Percentiles rank a stretch among this genome's conserved stretches.
phyloP scores from a whole-genome alignment of 2,113 vertebrate species.

The Penelope pileata region DNA sequence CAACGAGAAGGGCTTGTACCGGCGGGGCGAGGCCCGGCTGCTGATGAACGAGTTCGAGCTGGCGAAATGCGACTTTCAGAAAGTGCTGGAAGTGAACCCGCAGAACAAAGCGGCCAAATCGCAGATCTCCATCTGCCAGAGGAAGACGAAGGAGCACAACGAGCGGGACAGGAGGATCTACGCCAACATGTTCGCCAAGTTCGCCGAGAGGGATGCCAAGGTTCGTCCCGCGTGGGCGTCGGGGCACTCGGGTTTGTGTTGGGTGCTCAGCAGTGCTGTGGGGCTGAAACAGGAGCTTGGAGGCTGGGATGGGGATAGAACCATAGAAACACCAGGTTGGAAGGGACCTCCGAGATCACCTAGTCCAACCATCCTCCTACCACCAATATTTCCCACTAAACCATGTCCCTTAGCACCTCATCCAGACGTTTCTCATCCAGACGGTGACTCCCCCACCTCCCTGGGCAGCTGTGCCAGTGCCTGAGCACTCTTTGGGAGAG shows the following conservation, averaged over 20 bases:
- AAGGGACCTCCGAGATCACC: too few relatives aligned
- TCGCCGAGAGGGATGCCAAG: slow-evolving; percentile 92
- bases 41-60: slow-evolving; percentile 90
- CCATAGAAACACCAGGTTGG: too few relatives aligned
- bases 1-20: slow-evolving; percentile 94
- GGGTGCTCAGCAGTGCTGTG: not conserved
- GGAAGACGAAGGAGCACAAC: slow-evolving; percentile 90
- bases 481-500: too few relatives aligned
- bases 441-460: too few relatives aligned
- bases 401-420: too few relatives aligned
- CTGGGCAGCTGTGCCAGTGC: too few relatives aligned
- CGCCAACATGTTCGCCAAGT: slow-evolving; percentile 97
- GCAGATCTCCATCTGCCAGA: slow-evolving; percentile 89
- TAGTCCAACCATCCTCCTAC: too few relatives aligned
- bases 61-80: slow-evolving; percentile 88
- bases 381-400: too few relatives aligned
- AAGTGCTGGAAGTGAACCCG: slow-evolving; percentile 89
- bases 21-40: slow-evolving; percentile 89
- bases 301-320: not conserved
- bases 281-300: not conserved
- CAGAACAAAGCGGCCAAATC: slow-evolving; percentile 87
- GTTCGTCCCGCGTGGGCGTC: slow-evolving; percentile 52
- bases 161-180: slow-evolving; percentile 92
- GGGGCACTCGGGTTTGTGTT: accelerated
- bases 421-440: too few relatives aligned